A percentile compares a stretch with the other conserved stretches of the same genome.
Conservation (phyloP, 2,888 invertebrate genomes). For the Microplitis manilae region DNA sequence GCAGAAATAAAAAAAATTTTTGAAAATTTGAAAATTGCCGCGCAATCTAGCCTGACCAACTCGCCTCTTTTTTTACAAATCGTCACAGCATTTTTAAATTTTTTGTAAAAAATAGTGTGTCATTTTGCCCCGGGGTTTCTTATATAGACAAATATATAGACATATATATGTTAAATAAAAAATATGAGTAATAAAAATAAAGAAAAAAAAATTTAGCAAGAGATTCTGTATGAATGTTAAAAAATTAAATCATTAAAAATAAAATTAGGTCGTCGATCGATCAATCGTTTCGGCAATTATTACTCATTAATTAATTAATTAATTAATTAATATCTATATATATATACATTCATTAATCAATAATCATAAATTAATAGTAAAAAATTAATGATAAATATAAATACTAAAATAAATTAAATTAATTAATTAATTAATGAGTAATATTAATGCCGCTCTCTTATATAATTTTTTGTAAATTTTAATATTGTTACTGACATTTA, state of each 20-base stretch:
- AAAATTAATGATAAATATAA: neutral
- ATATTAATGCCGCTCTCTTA: constrained; percentile 28
- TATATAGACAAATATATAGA: too few relatives aligned
- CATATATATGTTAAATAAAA: neutral
- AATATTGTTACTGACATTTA: constrained; percentile 53
- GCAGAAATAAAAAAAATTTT: too few relatives aligned
- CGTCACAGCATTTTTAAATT: too few relatives aligned
- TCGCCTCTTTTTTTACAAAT: too few relatives aligned
- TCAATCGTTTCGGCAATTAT: constrained; percentile 39
- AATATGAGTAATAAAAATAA: constrained; percentile 26
- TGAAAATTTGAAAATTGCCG: too few relatives aligned
- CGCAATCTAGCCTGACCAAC: too few relatives aligned
- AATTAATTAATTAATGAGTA: constrained; percentile 6
- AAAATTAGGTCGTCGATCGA: constrained; percentile 41
- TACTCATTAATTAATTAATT: constrained; percentile 49
- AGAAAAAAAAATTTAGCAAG: constrained; percentile 29
- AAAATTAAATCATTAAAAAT: constrained; percentile 32
- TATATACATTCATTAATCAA: neutral
- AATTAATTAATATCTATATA: constrained; percentile 36
- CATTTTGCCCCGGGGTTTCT: too few relatives aligned
- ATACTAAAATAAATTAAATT: neutral
- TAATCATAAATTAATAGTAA: constrained; percentile 5
- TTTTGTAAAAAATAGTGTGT: too few relatives aligned
- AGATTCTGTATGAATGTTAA: constrained; percentile 38
- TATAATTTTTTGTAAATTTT: constrained; percentile 50